Percentiles rank a stretch among this genome's conserved stretches.
These are phyloP conservation scores for Camelus dromedarius DNA, from an alignment of 2,113 vertebrate species.

Conservation along the genomic window DNA sequence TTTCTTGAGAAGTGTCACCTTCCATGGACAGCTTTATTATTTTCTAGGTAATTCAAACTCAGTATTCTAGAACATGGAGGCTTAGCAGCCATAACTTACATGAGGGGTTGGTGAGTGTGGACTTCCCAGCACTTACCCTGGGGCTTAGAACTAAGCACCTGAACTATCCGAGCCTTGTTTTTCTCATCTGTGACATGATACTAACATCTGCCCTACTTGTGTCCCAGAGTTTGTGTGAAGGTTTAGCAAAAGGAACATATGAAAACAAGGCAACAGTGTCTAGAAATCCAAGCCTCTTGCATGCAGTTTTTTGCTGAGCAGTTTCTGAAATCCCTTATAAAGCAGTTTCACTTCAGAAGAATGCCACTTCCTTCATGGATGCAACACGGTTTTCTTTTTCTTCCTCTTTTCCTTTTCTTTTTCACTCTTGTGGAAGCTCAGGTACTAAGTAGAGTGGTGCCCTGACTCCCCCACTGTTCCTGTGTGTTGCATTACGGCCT, in stretches of 20 bases:
- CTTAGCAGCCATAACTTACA: not conserved
- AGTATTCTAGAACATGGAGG: not conserved
- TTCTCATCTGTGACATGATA: slow-evolving; percentile 16
- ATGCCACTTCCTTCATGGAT: not conserved
- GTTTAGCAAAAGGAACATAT: not conserved
- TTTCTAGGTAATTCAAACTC: not conserved
- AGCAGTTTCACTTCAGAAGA: not conserved
- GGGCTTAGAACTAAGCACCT: not conserved
- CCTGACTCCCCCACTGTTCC: not conserved
- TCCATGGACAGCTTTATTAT: not conserved
- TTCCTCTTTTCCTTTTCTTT: not conserved
- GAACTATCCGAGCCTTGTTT: not conserved
- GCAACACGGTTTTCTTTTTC: not conserved
- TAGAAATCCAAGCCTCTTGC: not conserved
- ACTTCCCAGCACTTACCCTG: not conserved
- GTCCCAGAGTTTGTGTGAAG: not conserved
- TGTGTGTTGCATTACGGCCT: not conserved
- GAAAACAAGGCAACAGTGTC: not conserved
- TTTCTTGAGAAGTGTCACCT: not conserved
- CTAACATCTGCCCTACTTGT: not conserved
- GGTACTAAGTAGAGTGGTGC: not conserved
- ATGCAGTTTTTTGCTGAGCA: not conserved
- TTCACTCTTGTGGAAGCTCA: not conserved
- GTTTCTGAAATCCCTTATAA: not conserved
- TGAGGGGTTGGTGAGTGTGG: not conserved